A percentile compares a stretch with the other conserved stretches of the same genome.
Evolutionary conservation across 2,888 invertebrate species (phyloP).

Genomic region (Micoletzkya japonica): DNA sequence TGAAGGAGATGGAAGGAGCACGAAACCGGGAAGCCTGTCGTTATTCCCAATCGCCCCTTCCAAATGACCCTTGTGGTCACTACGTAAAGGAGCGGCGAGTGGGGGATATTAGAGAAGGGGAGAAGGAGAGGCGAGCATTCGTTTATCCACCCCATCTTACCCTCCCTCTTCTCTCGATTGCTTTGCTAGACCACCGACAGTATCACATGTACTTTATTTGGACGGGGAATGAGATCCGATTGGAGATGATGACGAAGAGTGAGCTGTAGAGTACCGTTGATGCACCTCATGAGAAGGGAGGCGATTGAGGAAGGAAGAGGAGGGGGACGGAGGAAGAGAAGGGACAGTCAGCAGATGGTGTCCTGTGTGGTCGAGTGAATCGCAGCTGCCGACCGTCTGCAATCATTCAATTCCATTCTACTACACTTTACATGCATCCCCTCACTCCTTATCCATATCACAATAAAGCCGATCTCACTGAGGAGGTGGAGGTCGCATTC

Average conservation of each 20-base stretch:
- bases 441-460: background rate
- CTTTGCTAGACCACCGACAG: no score
- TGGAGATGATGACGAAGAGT: no score
- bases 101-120: background rate
- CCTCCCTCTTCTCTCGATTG: background rate
- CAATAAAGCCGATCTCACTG: background rate
- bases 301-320: slow-evolving; percentile 13
- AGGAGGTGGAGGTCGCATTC: background rate
- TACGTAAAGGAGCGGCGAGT: background rate
- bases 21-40: background rate
- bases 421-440: no score
- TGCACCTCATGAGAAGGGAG: background rate
- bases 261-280: no score
- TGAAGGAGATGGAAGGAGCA: slow-evolving; percentile 12
- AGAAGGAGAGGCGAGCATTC: background rate
- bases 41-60: background rate
- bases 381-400: background rate
- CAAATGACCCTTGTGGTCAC: background rate
- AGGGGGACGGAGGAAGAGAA: no score
- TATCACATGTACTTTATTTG: no score
- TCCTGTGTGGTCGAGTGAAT: slow-evolving; percentile 12
- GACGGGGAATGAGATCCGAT: no score
- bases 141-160: background rate
- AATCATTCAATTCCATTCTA: background rate
- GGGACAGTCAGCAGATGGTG: slow-evolving; percentile 8